These are phyloP conservation scores for Aromia moschata DNA, from an alignment of 2,888 invertebrate genomes.

Conservation along the genomic window DNA sequence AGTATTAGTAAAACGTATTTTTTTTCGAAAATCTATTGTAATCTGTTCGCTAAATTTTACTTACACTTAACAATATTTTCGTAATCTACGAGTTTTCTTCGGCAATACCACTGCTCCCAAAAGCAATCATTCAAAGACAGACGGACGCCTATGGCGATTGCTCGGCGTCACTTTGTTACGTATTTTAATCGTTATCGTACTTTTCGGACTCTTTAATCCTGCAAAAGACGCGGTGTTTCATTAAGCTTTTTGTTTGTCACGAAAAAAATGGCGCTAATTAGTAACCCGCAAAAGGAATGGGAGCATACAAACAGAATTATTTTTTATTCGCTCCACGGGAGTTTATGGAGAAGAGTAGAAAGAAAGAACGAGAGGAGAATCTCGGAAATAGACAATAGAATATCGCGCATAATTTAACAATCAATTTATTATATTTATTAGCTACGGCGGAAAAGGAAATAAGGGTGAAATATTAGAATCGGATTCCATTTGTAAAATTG, in stretches of 20 bases:
- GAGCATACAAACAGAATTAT: neutral
- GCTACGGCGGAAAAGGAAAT: neutral
- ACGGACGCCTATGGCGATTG: neutral
- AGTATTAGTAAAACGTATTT: no score
- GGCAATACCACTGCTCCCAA: no score
- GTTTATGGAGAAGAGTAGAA: no score
- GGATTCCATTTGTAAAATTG: slow-evolving; percentile 12
- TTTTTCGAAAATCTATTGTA: no score
- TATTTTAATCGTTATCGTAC: slow-evolving; percentile 14
- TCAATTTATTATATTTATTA: slow-evolving; percentile 2
- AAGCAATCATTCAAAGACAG: neutral
- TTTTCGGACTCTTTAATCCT: slow-evolving; percentile 4
- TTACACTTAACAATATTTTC: no score
- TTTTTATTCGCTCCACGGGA: neutral
- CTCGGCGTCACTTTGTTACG: slow-evolving; percentile 3
- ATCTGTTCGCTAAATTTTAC: no score
- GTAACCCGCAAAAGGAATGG: neutral
- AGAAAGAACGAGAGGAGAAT: no score
- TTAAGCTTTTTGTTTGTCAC: slow-evolving; percentile 9
- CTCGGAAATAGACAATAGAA: neutral
- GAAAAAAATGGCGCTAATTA: slow-evolving; percentile 10
- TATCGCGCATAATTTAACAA: slow-evolving; percentile 1
- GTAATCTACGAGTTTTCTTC: no score
- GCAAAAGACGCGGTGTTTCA: slow-evolving; percentile 11
- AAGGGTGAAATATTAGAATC: slow-evolving; percentile 6